phyloP scores from a whole-genome alignment of 2,888 invertebrate species.

The Monopis laevigella region DNA sequence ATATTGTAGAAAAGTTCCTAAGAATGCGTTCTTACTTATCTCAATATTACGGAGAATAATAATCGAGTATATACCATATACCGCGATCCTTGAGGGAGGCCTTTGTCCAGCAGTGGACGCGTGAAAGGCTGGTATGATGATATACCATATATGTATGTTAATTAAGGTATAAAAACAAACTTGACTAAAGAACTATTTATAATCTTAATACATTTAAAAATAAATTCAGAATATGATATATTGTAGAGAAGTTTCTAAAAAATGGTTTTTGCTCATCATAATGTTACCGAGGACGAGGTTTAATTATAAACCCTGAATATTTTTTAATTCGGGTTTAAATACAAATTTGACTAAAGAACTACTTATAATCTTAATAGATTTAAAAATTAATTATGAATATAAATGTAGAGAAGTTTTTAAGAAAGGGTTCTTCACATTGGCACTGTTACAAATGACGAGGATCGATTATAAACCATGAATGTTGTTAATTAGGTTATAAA shows the following conservation, averaged over 20 bases:
- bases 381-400: too few species aligned
- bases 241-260: conserved; percentile 9
- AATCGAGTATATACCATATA: conserved; percentile 31
- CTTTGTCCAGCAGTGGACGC: too few species aligned
- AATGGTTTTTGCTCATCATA: conserved; percentile 31
- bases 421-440: conserved; percentile 29
- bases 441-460: conserved; percentile 30
- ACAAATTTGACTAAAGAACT: too few species aligned
- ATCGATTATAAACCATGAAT: too few species aligned
- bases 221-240: too few species aligned
- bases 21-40: conserved; percentile 28
- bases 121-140: too few species aligned
- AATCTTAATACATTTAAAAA: too few species aligned
- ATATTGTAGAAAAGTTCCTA: too few species aligned
- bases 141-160: conserved; percentile 3
- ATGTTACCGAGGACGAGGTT: conserved; percentile 29
- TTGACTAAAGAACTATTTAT: too few species aligned
- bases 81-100: too few species aligned
- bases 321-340: conserved; percentile 8
- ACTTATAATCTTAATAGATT: too few species aligned
- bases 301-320: not conserved
- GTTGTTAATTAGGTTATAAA: conserved; percentile 9
- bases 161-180: too few species aligned
- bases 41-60: conserved; percentile 32
- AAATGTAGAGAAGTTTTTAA: conserved; percentile 2